Conservation (phyloP, 2,888 invertebrate genomes). For the Elysia crispata region DNA sequence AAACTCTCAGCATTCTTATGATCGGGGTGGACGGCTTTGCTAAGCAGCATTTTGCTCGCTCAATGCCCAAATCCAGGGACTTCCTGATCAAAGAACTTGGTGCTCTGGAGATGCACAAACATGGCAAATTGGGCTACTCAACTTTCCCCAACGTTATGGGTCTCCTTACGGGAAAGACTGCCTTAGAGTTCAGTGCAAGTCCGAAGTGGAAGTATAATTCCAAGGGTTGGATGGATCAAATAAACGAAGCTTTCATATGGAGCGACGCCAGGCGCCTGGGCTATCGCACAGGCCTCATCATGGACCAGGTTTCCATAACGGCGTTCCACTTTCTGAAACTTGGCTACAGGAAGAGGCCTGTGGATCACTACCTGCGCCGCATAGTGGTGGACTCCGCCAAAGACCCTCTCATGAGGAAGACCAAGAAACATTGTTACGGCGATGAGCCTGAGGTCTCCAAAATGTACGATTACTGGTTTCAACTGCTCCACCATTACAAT, state of each 20-base stretch:
- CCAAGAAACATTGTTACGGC: not conserved
- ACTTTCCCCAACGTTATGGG: constrained; percentile 61
- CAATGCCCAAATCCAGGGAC: constrained; percentile 59
- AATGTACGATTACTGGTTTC: not conserved
- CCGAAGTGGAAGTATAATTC: not conserved
- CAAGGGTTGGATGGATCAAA: not conserved
- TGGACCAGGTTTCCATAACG: constrained; percentile 9
- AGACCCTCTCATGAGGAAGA: not conserved
- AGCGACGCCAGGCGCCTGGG: constrained; percentile 39
- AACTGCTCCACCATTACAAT: constrained; percentile 19
- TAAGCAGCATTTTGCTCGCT: constrained; percentile 50
- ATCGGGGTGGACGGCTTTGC: constrained; percentile 36
- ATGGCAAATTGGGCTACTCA: constrained; percentile 61
- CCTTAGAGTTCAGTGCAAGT: not conserved
- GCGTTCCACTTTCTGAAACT: constrained; percentile 30
- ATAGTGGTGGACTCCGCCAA: not conserved
- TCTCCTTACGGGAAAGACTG: constrained; percentile 56
- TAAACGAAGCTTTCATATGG: constrained; percentile 38
- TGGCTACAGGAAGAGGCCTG: constrained; percentile 15
- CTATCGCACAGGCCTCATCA: constrained; percentile 54
- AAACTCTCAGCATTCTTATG: constrained; percentile 32
- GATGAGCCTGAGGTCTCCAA: constrained; percentile 16
- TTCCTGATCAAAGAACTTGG: constrained; percentile 56
- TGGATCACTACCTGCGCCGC: constrained; percentile 26
- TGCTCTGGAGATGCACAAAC: constrained; percentile 58